phyloP scores from a whole-genome alignment of 1,140 invertebrate genomes.

The Drepana arcuata region DNA sequence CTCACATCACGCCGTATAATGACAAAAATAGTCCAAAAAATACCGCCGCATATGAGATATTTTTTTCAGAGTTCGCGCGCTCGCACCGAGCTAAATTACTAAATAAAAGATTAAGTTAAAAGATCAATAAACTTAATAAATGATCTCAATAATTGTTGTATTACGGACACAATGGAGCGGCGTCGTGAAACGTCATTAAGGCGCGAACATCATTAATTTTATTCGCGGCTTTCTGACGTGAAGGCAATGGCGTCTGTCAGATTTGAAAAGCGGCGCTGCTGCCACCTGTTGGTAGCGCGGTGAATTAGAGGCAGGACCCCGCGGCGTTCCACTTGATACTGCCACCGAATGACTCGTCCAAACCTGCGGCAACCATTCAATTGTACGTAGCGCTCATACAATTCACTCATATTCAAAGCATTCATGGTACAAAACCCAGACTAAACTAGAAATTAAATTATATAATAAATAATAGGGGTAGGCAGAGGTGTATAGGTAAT shows the following conservation, averaged over 20 bases:
- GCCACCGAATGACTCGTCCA: constrained; percentile 62
- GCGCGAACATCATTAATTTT: constrained; percentile 71
- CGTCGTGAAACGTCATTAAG: constrained; percentile 70
- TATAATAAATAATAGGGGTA: no score
- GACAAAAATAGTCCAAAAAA: constrained; percentile 72
- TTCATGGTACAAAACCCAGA: no score
- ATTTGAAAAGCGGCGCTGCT: constrained; percentile 61
- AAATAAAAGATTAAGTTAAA: constrained; percentile 73
- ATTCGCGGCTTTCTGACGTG: constrained; percentile 68
- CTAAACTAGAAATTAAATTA: no score
- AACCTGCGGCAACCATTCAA: constrained; percentile 21
- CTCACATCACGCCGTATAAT: constrained; percentile 70
- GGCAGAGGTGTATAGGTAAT: no score
- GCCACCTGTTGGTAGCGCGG: constrained; percentile 70
- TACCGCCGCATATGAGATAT: constrained; percentile 67
- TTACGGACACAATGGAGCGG: constrained; percentile 70
- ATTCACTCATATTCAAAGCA: no score
- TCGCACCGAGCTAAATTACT: constrained; percentile 68
- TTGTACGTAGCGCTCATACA: no score
- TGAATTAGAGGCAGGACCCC: constrained; percentile 63
- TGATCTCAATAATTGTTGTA: constrained; percentile 73
- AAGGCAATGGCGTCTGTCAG: constrained; percentile 69
- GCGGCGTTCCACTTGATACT: constrained; percentile 58
- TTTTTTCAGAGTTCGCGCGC: constrained; percentile 66
- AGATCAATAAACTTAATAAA: constrained; percentile 73